Conservation (phyloP, 1,140 invertebrate genomes). For the Cydia pomonella region DNA sequence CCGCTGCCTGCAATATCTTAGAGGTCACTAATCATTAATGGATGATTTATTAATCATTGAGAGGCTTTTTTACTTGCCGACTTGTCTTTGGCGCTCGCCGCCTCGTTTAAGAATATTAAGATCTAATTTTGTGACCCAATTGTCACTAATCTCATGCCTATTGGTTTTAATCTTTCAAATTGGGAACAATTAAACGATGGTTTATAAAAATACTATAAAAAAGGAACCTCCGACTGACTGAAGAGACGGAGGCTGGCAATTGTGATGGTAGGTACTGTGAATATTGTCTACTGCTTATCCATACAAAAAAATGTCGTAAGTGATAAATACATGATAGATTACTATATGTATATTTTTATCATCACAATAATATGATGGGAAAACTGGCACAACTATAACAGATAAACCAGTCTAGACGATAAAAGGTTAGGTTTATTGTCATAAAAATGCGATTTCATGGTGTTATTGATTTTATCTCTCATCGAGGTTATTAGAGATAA, state of each 20-base stretch:
- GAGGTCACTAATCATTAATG: background rate
- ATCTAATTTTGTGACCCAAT: background rate
- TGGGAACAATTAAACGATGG: no score
- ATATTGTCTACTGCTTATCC: no score
- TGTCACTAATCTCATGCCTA: background rate
- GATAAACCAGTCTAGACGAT: constrained; percentile 28
- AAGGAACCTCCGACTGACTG: no score
- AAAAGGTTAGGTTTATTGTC: background rate
- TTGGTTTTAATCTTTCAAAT: no score
- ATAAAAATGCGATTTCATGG: constrained; percentile 12
- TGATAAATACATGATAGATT: no score
- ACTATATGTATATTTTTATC: background rate
- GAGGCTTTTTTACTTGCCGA: background rate
- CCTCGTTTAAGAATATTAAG: background rate
- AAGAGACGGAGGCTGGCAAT: no score
- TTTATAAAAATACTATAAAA: no score
- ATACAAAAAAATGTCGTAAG: no score
- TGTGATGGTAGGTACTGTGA: no score
- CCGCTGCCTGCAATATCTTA: background rate
- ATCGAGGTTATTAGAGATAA: no score
- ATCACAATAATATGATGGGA: background rate
- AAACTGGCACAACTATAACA: background rate
- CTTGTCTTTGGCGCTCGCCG: background rate
- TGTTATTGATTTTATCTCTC: constrained; percentile 18
- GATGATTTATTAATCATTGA: background rate